Conservation (phyloP, 2,888 invertebrate genomes). For the Biston betularia region DNA sequence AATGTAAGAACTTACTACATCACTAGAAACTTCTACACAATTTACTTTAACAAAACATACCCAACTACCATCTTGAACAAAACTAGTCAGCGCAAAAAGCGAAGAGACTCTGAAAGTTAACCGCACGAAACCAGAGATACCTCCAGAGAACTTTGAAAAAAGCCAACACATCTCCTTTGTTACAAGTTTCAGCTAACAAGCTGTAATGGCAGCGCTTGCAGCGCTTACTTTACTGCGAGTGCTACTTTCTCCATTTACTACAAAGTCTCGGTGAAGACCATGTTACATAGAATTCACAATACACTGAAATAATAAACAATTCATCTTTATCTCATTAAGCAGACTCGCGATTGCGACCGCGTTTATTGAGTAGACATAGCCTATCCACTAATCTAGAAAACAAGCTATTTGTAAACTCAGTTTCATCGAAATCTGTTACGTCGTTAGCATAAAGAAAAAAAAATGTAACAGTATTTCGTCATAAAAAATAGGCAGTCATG, state of each 20-base stretch:
- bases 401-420: too few species aligned
- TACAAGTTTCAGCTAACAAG: slow-evolving; percentile 13
- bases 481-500: too few species aligned
- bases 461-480: too few species aligned
- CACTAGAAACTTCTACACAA: slow-evolving; percentile 21
- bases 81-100: slow-evolving; percentile 28
- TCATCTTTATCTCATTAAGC: too few species aligned
- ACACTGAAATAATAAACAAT: too few species aligned
- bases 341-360: too few species aligned
- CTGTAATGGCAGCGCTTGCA: slow-evolving; percentile 9
- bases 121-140: slow-evolving; percentile 23
- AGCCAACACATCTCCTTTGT: slow-evolving; percentile 11
- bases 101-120: slow-evolving; percentile 9
- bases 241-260: not conserved
- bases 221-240: not conserved
- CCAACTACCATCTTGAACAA: slow-evolving; percentile 24
- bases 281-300: not conserved
- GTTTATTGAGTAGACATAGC: too few species aligned
- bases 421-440: too few species aligned
- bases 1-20: slow-evolving; percentile 20
- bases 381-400: too few species aligned
- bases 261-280: not conserved
- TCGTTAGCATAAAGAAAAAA: too few species aligned
- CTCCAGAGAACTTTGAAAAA: slow-evolving; percentile 13
- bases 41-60: slow-evolving; percentile 26